Base-by-base conservation (phyloP, 2,888 invertebrate genomes). In the Tolmerus cingulatus region DNA sequence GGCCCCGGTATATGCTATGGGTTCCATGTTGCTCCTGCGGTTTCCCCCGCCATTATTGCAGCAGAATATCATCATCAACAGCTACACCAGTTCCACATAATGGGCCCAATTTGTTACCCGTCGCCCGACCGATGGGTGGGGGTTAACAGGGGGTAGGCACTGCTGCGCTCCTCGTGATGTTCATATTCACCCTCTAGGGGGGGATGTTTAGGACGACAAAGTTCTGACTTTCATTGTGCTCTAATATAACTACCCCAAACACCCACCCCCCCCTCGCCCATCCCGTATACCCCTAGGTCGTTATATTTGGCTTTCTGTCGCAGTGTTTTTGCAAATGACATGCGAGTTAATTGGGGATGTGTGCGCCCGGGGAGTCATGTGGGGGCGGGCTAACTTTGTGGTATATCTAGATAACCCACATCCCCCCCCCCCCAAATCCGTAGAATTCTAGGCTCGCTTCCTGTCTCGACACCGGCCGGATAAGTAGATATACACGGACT, bases 271-370 rank as follows among this genome's bases (percentile, higher is more conserved):
- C 4, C 19, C 12, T 0, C 27, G 12, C 34, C 74, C 12, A 0
- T 8, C n/a, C 27, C 74, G 9, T 2, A 14, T 46, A 14, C 43
- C 12, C 43, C 43, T 46, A 14, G 23, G 34, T 81, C 46, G 51
- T 43, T 81, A 51, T 81, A 81, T 81, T 81, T 81, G 81, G 81
- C 81, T 81, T 81, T 51, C 51, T 81, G 81, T 81, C 55, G 81
- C 34, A 81, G 84, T 85, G 85, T 81, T 82, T 88, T 88, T 87
- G 87, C 88, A 88, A 88, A 88, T 88, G 87, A 85, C 88, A 88
- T 87, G 43, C 78, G 74, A 88, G 87, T 88, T 88, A 88, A 88
- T 88, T 88, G 88, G 87, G 88, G 87, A 87, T 84, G 81, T 85
- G 85, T 88, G 86, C 76, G 37, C 82, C 27, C 55, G 14, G 55